Evolutionary conservation across 2,888 invertebrate genomes (phyloP).

Genomic region (Cantharis rufa): DNA sequence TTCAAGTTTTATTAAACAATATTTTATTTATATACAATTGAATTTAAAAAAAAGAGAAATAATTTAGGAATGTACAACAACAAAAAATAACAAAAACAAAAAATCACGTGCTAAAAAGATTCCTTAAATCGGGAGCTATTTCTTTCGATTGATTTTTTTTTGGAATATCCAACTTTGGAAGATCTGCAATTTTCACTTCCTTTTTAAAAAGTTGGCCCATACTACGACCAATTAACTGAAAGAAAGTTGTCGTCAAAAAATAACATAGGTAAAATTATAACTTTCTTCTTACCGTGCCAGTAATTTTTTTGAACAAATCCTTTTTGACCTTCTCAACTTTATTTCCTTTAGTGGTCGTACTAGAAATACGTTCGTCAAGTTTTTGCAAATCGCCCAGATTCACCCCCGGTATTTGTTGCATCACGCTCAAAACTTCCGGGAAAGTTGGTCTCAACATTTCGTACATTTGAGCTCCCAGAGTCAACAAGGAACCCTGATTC

Average conservation of each 20-base stretch:
- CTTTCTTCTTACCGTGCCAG: conserved; percentile 66
- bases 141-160: conserved; percentile 49
- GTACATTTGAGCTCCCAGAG: conserved; percentile 83
- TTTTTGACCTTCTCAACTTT: conserved; percentile 89
- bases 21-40: conserved; percentile 11
- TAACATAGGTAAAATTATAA: not conserved
- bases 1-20: not conserved
- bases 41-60: conserved; percentile 11
- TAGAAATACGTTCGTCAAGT: conserved; percentile 81
- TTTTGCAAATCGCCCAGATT: conserved; percentile 80
- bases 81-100: conserved; percentile 6
- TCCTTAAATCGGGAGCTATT: conserved; percentile 49
- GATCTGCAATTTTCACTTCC: conserved; percentile 82
- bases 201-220: conserved; percentile 87
- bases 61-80: conserved; percentile 29
- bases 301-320: conserved; percentile 88
- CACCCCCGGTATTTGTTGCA: conserved; percentile 83
- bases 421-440: conserved; percentile 68
- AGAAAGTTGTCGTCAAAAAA: conserved; percentile 36
- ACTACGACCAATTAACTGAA: conserved; percentile 79
- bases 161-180: conserved; percentile 70
- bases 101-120: conserved; percentile 46
- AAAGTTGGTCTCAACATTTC: conserved; percentile 79
- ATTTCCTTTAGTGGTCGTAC: conserved; percentile 69
- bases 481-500: conserved; percentile 79